Evolutionary conservation across 2,113 vertebrate genomes (phyloP).

Genomic region (Ochotona curzoniae): DNA sequence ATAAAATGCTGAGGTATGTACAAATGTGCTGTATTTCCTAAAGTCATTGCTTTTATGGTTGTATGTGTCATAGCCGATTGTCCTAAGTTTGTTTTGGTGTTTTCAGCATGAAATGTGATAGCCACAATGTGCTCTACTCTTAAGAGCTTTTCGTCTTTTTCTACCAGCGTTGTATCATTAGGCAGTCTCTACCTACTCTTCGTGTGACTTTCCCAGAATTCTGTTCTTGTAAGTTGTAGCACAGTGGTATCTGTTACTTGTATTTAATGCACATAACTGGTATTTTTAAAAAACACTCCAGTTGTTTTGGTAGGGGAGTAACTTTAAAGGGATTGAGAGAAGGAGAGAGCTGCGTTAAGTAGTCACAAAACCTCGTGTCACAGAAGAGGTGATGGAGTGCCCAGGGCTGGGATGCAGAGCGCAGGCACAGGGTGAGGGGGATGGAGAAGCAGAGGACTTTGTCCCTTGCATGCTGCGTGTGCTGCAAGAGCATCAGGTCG

Average conservation of each 20-base stretch:
- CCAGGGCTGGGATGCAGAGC: neutral
- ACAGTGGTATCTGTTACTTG: neutral
- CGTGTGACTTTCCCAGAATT: neutral
- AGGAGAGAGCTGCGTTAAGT: neutral
- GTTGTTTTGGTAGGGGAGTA: neutral
- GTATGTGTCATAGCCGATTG: neutral
- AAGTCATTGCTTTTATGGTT: neutral
- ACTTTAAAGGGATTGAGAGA: constrained; percentile 24
- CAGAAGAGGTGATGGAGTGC: neutral
- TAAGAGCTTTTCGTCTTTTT: neutral
- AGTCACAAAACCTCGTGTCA: neutral
- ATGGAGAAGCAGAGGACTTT: neutral
- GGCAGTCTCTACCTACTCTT: accelerated
- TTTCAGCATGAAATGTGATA: neutral
- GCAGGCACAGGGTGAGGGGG: neutral
- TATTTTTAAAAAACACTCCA: constrained; percentile 1
- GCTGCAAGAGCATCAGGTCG: neutral
- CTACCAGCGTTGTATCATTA: neutral
- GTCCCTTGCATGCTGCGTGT: neutral
- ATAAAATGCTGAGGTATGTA: constrained; percentile 96
- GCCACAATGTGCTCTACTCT: neutral
- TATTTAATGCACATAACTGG: neutral
- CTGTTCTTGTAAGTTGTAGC: neutral
- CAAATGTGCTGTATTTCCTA: neutral
- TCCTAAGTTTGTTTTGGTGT: neutral